Base-by-base conservation (phyloP, 2,888 invertebrate genomes). In the Rotaria macrura region DNA sequence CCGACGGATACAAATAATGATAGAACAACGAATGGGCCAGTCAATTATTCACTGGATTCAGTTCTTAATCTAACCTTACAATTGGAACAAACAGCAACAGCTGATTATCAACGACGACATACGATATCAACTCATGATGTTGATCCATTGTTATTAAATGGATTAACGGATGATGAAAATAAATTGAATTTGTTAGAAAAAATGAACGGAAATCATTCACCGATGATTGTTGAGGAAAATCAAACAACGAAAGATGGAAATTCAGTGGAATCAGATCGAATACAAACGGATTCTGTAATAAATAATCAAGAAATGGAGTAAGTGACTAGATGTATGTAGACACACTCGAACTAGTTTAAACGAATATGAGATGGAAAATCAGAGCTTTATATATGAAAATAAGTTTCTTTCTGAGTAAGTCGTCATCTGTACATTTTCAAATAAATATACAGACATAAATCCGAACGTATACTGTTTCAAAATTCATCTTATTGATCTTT, bases 121-220 rank as follows among this genome's bases (percentile, higher is more conserved):
- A 79, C 79, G 3, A 43, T 79, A 12, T 79, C 79, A 43, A 79
- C 79, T 34, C 25, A 79, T 43, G 43, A 43, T 25, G 12, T 79
- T 43, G 79, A 79, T 79, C 79, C 79, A 79, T 79, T 79, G 34
- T n/a, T 79, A 43, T 43, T 79, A n/a, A 79, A 79, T 79, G 79
- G 79, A 25, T 79, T 79, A 79, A 79, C 79, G 12, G 40, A 40
- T 43, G 79, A 79, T 79, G 79, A 79, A 79, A 79, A 79, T 79
- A n/a, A 43, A n/a, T n/a, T 79, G 25, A 25, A 79, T 43, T 14
- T 79, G 2, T 43, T 79, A 12, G 79, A 79, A 79, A 40, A 79
- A 43, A 43, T 4, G 7, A 40, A 79, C 14, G 79, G 65, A 34
- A 17, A 65, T 34, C 34, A 65, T 20, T 34, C 34, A 20, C 20